Evolutionary conservation across 2,797 vertebrate species (phyloP).

Genomic region (Borostomias antarcticus): DNA sequence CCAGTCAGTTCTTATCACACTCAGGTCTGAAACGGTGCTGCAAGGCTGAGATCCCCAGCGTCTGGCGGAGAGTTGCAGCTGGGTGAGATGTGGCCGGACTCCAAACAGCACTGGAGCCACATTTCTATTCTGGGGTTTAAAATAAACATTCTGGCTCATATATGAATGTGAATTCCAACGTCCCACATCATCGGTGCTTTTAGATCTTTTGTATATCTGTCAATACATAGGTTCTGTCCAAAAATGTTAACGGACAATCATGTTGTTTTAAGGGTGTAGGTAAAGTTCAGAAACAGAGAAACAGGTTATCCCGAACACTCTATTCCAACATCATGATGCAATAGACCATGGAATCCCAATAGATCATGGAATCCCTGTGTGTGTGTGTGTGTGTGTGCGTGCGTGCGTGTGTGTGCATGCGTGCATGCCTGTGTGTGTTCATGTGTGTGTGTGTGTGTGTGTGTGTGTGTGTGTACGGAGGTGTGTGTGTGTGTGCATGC

Average conservation of each 20-base stretch:
- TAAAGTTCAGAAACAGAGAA: not conserved
- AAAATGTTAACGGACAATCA: not conserved
- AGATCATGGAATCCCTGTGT: too few species aligned
- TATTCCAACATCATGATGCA: too few species aligned
- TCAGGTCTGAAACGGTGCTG: constrained; percentile 28
- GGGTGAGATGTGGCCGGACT: constrained; percentile 33
- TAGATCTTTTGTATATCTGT: too few species aligned
- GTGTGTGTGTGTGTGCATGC: too few species aligned
- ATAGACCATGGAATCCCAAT: too few species aligned
- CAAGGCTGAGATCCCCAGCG: constrained; percentile 35
- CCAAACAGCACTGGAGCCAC: constrained; percentile 46
- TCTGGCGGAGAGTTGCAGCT: constrained; percentile 34
- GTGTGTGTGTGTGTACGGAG: too few species aligned
- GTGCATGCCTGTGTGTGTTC: too few species aligned
- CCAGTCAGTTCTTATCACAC: constrained; percentile 56
- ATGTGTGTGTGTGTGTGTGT: too few species aligned
- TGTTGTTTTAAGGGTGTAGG: constrained; percentile 4
- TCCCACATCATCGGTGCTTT: constrained; percentile 6
- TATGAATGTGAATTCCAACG: constrained; percentile 34
- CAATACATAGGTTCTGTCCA: constrained; percentile 10
- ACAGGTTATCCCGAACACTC: not conserved
- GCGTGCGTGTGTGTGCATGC: too few species aligned
- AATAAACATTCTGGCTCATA: constrained; percentile 29
- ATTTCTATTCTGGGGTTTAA: constrained; percentile 34
- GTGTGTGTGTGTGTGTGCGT: too few species aligned